Conservation (phyloP, 2,888 invertebrate species). For the Onthophagus sagittarius region DNA sequence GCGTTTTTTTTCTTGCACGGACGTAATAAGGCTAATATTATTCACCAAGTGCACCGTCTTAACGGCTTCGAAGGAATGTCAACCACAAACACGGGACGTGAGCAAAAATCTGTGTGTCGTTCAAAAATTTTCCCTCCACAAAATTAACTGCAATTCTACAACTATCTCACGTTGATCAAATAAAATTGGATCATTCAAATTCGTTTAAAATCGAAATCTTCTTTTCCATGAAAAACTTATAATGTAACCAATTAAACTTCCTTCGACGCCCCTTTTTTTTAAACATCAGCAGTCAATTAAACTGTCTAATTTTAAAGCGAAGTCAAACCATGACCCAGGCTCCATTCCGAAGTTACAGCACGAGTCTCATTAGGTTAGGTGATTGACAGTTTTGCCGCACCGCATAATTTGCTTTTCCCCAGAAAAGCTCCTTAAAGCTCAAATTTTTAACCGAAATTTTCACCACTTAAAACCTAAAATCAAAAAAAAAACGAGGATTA, state of each 20-base stretch:
- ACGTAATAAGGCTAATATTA: neutral
- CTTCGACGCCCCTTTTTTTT: neutral
- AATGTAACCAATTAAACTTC: neutral
- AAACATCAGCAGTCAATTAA: neutral
- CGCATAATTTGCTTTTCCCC: neutral
- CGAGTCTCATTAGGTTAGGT: conserved; percentile 9
- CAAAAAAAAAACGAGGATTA: neutral
- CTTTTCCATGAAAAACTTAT: neutral
- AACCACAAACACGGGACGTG: neutral
- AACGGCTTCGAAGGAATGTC: neutral
- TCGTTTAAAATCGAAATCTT: neutral
- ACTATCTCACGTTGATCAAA: neutral
- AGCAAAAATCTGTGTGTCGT: neutral
- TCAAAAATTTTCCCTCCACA: neutral
- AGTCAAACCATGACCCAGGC: neutral
- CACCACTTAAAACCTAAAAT: neutral
- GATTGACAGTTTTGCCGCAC: conserved; percentile 4
- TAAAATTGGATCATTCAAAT: neutral
- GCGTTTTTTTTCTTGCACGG: neutral
- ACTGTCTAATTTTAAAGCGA: neutral
- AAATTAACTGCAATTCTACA: neutral
- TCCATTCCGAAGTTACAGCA: conserved; percentile 7
- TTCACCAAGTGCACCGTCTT: neutral
- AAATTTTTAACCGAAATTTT: neutral
- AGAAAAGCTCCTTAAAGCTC: neutral